Conservation (phyloP, 2,888 invertebrate species). For the Blastobasis lacticolella region DNA sequence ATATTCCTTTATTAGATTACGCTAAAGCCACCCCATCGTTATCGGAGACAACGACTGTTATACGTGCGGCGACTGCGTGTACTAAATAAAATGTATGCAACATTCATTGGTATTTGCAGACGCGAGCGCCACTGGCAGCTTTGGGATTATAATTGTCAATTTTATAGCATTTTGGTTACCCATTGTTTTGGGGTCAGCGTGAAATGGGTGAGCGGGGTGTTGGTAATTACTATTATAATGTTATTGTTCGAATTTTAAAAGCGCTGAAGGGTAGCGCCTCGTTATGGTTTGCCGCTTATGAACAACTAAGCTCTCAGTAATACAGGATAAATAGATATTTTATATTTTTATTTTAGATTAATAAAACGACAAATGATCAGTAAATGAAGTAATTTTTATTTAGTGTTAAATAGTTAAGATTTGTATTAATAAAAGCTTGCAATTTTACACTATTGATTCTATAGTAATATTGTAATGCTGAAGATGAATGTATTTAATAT, state of each 20-base stretch:
- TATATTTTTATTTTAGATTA: not conserved
- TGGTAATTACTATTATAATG: conserved; percentile 45
- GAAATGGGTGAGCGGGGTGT: conserved; percentile 52
- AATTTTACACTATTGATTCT: too few species aligned
- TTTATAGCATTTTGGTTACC: conserved; percentile 16
- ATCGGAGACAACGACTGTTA: conserved; percentile 4
- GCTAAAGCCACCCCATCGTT: conserved; percentile 30
- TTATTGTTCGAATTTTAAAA: conserved; percentile 21
- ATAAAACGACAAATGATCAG: too few species aligned
- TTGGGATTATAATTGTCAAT: not conserved
- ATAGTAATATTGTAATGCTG: too few species aligned
- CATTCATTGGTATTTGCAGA: too few species aligned
- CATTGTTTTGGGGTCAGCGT: conserved; percentile 70
- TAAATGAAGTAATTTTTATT: too few species aligned
- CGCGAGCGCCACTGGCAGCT: not conserved
- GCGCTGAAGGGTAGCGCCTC: conserved; percentile 14
- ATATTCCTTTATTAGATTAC: conserved; percentile 56
- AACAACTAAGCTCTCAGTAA: conserved; percentile 5
- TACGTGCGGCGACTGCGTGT: too few species aligned
- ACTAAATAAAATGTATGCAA: too few species aligned
- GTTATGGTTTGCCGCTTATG: conserved; percentile 9
- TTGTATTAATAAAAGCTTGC: too few species aligned
- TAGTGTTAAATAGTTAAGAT: too few species aligned
- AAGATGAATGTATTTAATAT: too few species aligned
- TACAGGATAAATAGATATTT: too few species aligned